Conservation (phyloP, 2,113 vertebrate genomes). For the Semnopithecus entellus region DNA sequence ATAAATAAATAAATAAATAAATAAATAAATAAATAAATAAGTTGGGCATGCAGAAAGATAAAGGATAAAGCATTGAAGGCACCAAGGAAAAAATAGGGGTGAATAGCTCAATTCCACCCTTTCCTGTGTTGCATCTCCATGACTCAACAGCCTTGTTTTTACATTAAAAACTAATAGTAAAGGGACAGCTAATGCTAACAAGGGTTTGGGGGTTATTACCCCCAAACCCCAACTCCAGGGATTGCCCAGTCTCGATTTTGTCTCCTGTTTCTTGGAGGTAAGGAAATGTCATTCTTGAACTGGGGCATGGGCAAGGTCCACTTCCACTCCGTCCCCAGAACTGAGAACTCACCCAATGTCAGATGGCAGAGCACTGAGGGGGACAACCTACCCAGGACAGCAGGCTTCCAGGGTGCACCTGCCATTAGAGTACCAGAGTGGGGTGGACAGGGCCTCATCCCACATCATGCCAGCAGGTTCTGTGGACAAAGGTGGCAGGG, state of each 20-base stretch:
- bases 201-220: too few relatives aligned
- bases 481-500: background rate
- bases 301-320: rapidly evolving
- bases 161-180: background rate
- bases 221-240: too few relatives aligned
- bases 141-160: background rate
- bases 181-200: background rate
- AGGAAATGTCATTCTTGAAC: background rate
- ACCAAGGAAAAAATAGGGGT: background rate
- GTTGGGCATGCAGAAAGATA: rapidly evolving
- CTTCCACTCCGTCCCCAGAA: background rate
- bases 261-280: background rate
- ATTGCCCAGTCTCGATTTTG: background rate
- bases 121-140: too few relatives aligned
- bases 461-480: background rate
- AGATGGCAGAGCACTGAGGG: background rate
- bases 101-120: rapidly evolving
- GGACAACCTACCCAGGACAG: background rate
- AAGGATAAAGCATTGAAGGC: background rate
- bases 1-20: too few relatives aligned
- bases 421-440: background rate
- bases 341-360: background rate
- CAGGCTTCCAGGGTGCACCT: background rate
- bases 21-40: too few relatives aligned
- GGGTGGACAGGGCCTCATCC: background rate